Percentiles rank a stretch among this genome's conserved stretches.
Evolutionary conservation across 1,140 invertebrate species (phyloP).

Genomic region (Drosophila repletoides): DNA sequence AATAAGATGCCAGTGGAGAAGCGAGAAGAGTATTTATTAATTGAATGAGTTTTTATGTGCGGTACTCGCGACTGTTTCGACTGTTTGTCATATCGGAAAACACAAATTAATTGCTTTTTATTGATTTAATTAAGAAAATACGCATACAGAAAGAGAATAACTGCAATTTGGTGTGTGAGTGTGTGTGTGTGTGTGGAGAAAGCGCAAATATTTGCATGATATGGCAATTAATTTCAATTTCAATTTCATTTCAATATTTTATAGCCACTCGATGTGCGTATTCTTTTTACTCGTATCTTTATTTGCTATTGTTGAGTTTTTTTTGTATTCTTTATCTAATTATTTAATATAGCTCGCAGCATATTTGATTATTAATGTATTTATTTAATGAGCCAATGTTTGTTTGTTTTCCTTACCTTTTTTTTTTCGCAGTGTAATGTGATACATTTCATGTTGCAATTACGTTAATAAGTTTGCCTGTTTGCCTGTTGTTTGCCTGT

Average conservation of each 20-base stretch:
- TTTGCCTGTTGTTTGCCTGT: too few relatives aligned
- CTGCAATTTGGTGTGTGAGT: too few relatives aligned
- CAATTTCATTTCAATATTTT: too few relatives aligned
- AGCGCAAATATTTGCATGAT: slow-evolving; percentile 67
- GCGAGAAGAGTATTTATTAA: too few relatives aligned
- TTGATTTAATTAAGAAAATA: slow-evolving; percentile 17
- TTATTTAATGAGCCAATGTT: slow-evolving; percentile 47
- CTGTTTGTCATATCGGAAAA: not conserved
- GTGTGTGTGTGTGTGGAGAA: slow-evolving; percentile 34
- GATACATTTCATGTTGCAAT: slow-evolving; percentile 39
- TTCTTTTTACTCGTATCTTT: slow-evolving; percentile 4
- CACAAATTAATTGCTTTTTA: slow-evolving; percentile 31
- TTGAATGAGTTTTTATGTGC: not conserved
- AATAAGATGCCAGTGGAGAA: too few relatives aligned
- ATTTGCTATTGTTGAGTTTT: slow-evolving; percentile 13
- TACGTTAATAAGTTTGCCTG: slow-evolving; percentile 55
- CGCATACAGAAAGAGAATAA: not conserved
- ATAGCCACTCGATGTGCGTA: slow-evolving; percentile 26
- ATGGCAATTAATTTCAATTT: slow-evolving; percentile 70
- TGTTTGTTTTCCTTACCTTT: slow-evolving; percentile 8
- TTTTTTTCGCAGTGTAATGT: slow-evolving; percentile 27
- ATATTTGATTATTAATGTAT: slow-evolving; percentile 59
- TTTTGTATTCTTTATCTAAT: slow-evolving; percentile 58
- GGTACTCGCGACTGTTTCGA: not conserved
- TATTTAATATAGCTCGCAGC: slow-evolving; percentile 53